A percentile compares a stretch with the other conserved stretches of the same genome.
phyloP scores from a whole-genome alignment of 2,113 vertebrate genomes.

The Noctilio leporinus region DNA sequence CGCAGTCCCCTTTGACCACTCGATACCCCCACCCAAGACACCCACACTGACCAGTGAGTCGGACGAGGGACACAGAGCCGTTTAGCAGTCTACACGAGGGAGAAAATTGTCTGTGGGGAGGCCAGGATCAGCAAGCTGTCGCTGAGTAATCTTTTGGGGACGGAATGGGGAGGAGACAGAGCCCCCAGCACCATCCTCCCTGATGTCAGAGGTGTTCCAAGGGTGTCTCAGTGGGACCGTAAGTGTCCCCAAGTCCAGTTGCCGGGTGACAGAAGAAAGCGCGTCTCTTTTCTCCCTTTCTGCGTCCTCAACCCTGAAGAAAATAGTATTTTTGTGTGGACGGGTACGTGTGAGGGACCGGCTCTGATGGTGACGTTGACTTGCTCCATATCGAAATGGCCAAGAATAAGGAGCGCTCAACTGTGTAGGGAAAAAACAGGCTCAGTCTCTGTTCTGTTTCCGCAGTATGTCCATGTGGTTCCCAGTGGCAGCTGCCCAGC shows the following conservation, averaged over 20 bases:
- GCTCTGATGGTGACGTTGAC: neutral
- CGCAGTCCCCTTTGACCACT: neutral
- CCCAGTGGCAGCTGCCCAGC: neutral
- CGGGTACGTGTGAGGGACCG: neutral
- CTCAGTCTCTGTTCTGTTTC: neutral
- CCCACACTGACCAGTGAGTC: neutral
- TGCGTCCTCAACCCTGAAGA: neutral
- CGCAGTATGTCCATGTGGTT: rapidly evolving
- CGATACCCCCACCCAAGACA: neutral
- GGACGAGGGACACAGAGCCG: neutral
- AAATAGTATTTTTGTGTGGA: neutral
- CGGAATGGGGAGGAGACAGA: neutral
- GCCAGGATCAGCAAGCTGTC: neutral
- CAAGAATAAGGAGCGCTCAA: neutral
- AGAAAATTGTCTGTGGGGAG: neutral
- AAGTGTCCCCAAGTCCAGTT: neutral
- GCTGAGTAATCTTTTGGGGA: neutral
- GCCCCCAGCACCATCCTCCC: neutral
- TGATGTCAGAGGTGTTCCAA: rapidly evolving
- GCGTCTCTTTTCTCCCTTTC: neutral
- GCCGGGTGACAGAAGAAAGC: neutral
- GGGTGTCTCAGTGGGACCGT: neutral
- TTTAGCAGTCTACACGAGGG: neutral
- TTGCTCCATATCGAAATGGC: neutral
- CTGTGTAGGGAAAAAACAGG: neutral